Percentiles rank a stretch among this genome's conserved stretches.
Evolutionary conservation across 2,113 vertebrate genomes (phyloP).

Genomic region (Bubalus kerabau): DNA sequence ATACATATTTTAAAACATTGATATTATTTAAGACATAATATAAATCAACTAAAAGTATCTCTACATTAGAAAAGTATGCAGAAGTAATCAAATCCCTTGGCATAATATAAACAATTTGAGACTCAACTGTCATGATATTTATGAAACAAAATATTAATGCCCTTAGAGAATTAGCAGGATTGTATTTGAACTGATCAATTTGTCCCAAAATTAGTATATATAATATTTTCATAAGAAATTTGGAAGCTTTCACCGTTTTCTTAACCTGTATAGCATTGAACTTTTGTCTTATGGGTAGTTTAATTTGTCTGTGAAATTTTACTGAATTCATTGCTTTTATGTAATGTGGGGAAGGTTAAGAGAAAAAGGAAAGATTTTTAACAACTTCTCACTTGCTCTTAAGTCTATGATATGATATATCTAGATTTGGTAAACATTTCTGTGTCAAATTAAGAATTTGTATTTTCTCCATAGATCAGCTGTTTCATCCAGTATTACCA

Average conservation of each 20-base stretch:
- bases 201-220: neutral
- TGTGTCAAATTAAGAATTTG: neutral
- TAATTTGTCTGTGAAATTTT: neutral
- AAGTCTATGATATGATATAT: neutral
- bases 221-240: neutral
- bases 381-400: neutral
- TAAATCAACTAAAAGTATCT: neutral
- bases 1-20: neutral
- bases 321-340: neutral
- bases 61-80: neutral
- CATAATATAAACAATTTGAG: neutral
- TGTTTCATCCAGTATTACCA: neutral
- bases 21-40: neutral
- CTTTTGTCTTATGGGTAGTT: neutral
- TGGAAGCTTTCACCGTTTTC: neutral
- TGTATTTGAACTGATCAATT: neutral
- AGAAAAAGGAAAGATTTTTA: neutral
- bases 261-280: neutral
- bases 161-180: neutral
- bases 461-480: neutral
- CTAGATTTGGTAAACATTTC: neutral
- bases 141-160: neutral
- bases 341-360: neutral
- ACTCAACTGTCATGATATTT: neutral
- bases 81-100: neutral